These are phyloP conservation scores for Doris montereyensis DNA, from an alignment of 2,888 invertebrate genomes.

Conservation along the genomic window DNA sequence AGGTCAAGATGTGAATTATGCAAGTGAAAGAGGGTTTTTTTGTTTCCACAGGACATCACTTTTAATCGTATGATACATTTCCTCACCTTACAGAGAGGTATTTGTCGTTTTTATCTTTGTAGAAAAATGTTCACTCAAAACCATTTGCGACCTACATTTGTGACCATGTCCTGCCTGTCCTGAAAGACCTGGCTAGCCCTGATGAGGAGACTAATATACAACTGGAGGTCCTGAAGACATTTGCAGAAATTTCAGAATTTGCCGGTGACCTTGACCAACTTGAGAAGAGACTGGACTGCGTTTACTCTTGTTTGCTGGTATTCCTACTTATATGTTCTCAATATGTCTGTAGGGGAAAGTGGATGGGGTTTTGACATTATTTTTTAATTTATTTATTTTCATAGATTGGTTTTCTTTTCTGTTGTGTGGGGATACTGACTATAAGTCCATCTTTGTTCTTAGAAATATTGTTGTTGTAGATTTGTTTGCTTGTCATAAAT, in stretches of 20 bases:
- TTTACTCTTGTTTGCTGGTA: constrained; percentile 85
- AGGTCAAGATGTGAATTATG: no score
- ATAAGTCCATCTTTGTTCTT: no score
- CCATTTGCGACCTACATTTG: constrained; percentile 89
- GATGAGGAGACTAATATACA: constrained; percentile 74
- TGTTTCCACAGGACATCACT: background rate
- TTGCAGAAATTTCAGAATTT: constrained; percentile 87
- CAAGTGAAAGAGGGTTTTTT: no score
- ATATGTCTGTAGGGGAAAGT: no score
- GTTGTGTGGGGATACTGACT: no score
- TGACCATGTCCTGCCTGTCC: constrained; percentile 84
- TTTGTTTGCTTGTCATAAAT: background rate
- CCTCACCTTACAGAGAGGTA: background rate
- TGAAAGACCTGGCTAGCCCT: constrained; percentile 59
- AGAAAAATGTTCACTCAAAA: constrained; percentile 89
- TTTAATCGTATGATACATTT: background rate
- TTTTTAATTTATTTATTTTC: no score
- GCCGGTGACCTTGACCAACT: constrained; percentile 85
- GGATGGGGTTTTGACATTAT: no score
- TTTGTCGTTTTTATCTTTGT: constrained; percentile 52
- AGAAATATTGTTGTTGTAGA: no score
- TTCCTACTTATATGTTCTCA: no score
- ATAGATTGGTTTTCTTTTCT: no score
- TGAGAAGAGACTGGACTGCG: constrained; percentile 82
- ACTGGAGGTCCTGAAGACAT: constrained; percentile 86